These are phyloP conservation scores for Gymnopithys bicolor DNA, from an alignment of 2,797 vertebrate genomes.

Conservation along the genomic window DNA sequence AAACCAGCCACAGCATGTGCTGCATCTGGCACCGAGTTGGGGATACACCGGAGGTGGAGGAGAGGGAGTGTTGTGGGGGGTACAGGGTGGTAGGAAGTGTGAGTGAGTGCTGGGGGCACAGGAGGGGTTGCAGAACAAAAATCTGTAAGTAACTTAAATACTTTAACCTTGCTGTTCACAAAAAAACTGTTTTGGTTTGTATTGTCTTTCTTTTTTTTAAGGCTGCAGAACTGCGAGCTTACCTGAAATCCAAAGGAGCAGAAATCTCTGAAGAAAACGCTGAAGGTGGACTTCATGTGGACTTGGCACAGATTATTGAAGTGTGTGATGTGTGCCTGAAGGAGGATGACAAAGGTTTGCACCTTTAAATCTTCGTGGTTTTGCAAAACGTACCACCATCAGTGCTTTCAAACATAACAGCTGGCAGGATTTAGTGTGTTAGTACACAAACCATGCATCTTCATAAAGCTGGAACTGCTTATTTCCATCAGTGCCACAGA, in stretches of 20 bases:
- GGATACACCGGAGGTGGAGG: accelerated
- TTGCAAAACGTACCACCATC: accelerated
- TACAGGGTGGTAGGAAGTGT: neutral
- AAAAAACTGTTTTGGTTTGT: neutral
- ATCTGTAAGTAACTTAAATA: neutral
- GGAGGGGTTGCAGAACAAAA: neutral
- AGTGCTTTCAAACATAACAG: neutral
- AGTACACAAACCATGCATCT: accelerated
- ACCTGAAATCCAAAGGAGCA: slow-evolving; percentile 94
- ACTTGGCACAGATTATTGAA: slow-evolving; percentile 96
- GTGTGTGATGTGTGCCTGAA: slow-evolving; percentile 94
- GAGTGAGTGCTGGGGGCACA: neutral
- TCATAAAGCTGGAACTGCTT: neutral
- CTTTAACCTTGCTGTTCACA: neutral
- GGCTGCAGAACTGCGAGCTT: slow-evolving; percentile 94
- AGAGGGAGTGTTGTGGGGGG: neutral
- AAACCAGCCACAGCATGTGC: neutral
- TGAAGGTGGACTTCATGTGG: slow-evolving; percentile 92
- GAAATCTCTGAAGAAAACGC: slow-evolving; percentile 97
- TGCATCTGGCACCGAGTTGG: accelerated
- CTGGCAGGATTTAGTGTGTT: neutral
- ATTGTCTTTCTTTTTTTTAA: neutral
- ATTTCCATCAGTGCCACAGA: neutral
- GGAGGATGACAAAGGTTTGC: slow-evolving; percentile 95
- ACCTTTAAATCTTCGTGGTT: neutral